Base-by-base conservation (phyloP, 2,797 vertebrate genomes). In the Arnoldichthys spilopterus region DNA sequence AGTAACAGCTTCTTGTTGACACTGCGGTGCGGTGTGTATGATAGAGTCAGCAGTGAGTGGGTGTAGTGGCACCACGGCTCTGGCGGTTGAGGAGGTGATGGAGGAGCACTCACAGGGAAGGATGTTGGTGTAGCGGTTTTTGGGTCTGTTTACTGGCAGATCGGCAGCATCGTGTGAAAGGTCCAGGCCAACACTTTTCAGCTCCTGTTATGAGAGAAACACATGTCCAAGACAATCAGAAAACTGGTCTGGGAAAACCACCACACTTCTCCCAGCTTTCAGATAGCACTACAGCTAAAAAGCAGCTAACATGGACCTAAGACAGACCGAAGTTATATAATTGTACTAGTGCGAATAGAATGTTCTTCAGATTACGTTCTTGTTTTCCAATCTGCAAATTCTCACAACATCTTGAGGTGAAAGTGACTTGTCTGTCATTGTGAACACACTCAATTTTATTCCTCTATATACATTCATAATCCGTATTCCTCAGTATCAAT, bases 51-150 rank as follows among this genome's bases (percentile, higher is more conserved):
- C 7, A 30, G 9, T 67, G 26, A 54, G 53, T 54, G 16, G 7
- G 16, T 34, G 53, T 15, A 26, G 67, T 4, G 59, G 59, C 15
- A 28, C 59, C 24, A 58, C 51, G 34, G 34, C 32, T 66, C 8
- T 15, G 68, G 22, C 16, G 47, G 20, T 40, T 67, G 15, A 59
- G 2, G 30, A 64, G 53, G 30, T 61, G 22, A 68, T 18, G 62
- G 40, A 56, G 1, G 0, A 49, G 54, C 43, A 92, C 97, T 96
- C 88, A 99, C 98, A 99, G 0, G 98, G 98, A 2, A 99, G 92
- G 89, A 99, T 99, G 83, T 99, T 99, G 74, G 98, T 99, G 91
- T 99, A 99, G 83, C 98, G 94, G 85, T 99, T 99, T 92, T 99
- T 99, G n/a, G 96, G 95, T 80, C 96, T 90, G 89, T 99, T 99